Conservation (phyloP, 2,888 invertebrate species). For the Eudiplozoon nipponicum region DNA sequence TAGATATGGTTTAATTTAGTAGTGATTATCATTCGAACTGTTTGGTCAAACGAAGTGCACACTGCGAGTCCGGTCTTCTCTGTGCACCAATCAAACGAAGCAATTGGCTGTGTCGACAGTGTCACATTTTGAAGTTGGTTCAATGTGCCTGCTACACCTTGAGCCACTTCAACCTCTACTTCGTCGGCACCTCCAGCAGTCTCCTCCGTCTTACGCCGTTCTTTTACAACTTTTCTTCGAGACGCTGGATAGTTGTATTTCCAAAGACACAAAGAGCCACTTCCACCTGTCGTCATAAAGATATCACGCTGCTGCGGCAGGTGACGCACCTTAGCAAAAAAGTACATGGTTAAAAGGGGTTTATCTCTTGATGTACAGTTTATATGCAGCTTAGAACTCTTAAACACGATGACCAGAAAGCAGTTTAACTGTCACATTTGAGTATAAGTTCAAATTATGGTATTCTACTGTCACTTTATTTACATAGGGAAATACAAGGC, state of each 20-base stretch:
- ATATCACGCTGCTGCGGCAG: constrained; percentile 69
- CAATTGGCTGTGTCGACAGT: constrained; percentile 53
- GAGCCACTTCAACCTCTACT: constrained; percentile 33
- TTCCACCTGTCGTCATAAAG: constrained; percentile 58
- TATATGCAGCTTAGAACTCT: too few relatives aligned
- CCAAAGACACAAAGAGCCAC: constrained; percentile 64
- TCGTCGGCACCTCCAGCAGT: constrained; percentile 41
- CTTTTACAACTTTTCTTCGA: constrained; percentile 29
- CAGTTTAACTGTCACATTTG: too few relatives aligned
- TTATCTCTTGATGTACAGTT: too few relatives aligned
- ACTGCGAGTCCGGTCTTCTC: constrained; percentile 58
- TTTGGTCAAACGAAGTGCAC: constrained; percentile 64
- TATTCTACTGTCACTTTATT: too few relatives aligned
- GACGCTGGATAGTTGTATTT: constrained; percentile 58
- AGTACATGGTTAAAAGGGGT: too few relatives aligned
- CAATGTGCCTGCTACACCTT: constrained; percentile 45
- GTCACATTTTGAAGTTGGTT: constrained; percentile 45
- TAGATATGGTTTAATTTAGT: constrained; percentile 41
- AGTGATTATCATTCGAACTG: constrained; percentile 47
- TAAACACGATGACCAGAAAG: too few relatives aligned
- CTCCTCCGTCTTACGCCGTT: constrained; percentile 37
- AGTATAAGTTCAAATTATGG: too few relatives aligned
- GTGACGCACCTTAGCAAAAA: constrained; percentile 46
- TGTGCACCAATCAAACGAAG: constrained; percentile 57
- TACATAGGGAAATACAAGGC: too few relatives aligned